These are phyloP conservation scores for Parasteatoda tepidariorum DNA, from an alignment of 1,140 invertebrate species.

Conservation along the genomic window DNA sequence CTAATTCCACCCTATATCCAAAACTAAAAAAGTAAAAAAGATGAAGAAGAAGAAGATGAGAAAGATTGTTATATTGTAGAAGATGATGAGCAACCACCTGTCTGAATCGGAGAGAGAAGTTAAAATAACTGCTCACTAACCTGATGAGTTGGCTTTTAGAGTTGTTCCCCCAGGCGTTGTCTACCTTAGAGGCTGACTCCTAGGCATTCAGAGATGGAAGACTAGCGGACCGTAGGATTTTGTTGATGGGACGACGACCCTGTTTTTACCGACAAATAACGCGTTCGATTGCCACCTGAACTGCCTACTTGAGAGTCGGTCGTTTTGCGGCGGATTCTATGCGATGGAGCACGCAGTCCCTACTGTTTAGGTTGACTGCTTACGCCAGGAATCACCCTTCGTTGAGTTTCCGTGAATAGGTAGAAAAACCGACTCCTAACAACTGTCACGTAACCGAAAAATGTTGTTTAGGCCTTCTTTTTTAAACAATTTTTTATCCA, in stretches of 20 bases:
- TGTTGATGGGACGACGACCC: background rate
- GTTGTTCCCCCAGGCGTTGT: constrained; percentile 19
- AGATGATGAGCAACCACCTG: constrained; percentile 26
- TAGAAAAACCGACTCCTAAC: constrained; percentile 32
- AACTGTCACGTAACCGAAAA: constrained; percentile 60
- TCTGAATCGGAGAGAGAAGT: constrained; percentile 17
- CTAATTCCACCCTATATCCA: too few relatives aligned
- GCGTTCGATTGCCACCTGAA: background rate
- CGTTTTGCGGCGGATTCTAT: constrained; percentile 10
- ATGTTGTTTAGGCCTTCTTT: constrained; percentile 29
- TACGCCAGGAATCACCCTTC: constrained; percentile 54
- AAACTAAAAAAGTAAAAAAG: too few relatives aligned
- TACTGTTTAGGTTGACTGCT: constrained; percentile 50
- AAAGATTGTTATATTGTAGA: too few relatives aligned
- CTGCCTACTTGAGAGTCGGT: background rate
- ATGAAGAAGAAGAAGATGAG: background rate
- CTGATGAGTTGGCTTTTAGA: constrained; percentile 36
- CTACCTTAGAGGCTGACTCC: constrained; percentile 1
- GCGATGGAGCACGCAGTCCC: constrained; percentile 32
- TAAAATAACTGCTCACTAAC: constrained; percentile 42
- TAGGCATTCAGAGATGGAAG: constrained; percentile 21
- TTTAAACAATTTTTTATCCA: background rate
- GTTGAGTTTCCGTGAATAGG: constrained; percentile 33
- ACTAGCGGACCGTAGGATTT: constrained; percentile 33
- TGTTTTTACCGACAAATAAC: background rate